phyloP scores from a whole-genome alignment of 2,797 vertebrate species.

The Syngnathus rostellatus region DNA sequence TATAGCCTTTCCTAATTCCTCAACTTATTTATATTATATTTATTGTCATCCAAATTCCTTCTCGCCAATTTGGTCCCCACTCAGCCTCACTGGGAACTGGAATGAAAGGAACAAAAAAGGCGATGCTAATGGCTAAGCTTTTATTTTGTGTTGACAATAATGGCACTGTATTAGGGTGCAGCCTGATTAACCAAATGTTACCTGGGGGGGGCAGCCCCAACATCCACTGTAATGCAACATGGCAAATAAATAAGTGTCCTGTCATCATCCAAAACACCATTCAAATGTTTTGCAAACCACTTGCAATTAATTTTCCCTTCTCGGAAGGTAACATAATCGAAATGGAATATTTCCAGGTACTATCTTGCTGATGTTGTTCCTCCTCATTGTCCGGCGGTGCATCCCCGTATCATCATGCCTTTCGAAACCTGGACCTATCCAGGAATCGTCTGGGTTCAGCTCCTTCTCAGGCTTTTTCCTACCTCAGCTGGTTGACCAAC shows the following conservation, averaged over 20 bases:
- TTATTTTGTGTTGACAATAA: not conserved
- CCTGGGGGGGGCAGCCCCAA: constrained; percentile 21
- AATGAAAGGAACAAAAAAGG: not conserved
- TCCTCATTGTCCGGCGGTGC: constrained; percentile 32
- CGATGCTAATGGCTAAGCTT: not conserved
- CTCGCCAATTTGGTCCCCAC: not conserved
- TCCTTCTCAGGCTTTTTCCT: constrained; percentile 64
- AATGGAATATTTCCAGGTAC: constrained; percentile 43
- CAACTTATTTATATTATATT: no score
- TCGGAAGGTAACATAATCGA: not conserved
- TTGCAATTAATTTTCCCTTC: not conserved
- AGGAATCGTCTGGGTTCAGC: constrained; percentile 65
- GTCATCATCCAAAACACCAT: not conserved
- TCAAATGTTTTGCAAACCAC: not conserved
- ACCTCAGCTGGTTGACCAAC: constrained; percentile 62
- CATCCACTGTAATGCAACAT: constrained; percentile 53
- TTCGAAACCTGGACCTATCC: constrained; percentile 72
- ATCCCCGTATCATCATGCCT: constrained; percentile 50
- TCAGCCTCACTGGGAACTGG: not conserved
- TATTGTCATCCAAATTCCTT: no score
- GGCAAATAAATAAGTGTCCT: constrained; percentile 39
- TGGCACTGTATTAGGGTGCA: not conserved
- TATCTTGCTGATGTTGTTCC: constrained; percentile 50
- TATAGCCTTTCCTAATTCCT: no score
- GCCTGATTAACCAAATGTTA: constrained; percentile 21